These are phyloP conservation scores for Drosophila sproati DNA, from an alignment of 1,140 invertebrate species.

Conservation along the genomic window DNA sequence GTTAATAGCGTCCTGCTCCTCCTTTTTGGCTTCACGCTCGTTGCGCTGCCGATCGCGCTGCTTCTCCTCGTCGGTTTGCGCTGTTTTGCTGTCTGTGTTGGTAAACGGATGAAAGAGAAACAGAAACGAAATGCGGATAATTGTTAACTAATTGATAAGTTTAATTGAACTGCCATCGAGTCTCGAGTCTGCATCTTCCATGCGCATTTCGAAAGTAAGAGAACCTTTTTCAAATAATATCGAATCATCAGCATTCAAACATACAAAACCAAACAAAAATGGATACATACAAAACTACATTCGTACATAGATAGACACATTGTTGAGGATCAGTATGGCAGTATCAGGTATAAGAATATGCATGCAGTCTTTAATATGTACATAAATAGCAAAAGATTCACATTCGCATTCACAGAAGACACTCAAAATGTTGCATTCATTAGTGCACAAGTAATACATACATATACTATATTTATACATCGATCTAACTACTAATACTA, in stretches of 20 bases:
- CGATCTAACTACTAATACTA: conserved; percentile 2
- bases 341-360: neutral
- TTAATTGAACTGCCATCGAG: conserved; percentile 12
- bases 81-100: conserved; percentile 80
- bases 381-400: neutral
- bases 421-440: conserved; percentile 8
- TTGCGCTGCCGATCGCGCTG: conserved; percentile 84
- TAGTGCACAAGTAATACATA: conserved; percentile 6
- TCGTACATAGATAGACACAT: neutral
- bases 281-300: conserved; percentile 4
- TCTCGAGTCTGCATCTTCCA: conserved; percentile 5
- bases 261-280: conserved; percentile 10
- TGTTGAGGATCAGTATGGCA: neutral
- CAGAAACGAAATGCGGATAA: conserved; percentile 21
- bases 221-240: conserved; percentile 4
- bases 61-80: conserved; percentile 84
- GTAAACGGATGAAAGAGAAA: conserved; percentile 12
- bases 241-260: conserved; percentile 13
- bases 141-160: conserved; percentile 16
- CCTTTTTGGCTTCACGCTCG: conserved; percentile 84
- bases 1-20: conserved; percentile 84
- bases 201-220: conserved; percentile 22
- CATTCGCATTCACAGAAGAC: conserved; percentile 5
- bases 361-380: conserved; percentile 1
- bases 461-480: conserved; percentile 3